Conservation (phyloP, 2,797 vertebrate species). For the Eutrigla gurnardus region DNA sequence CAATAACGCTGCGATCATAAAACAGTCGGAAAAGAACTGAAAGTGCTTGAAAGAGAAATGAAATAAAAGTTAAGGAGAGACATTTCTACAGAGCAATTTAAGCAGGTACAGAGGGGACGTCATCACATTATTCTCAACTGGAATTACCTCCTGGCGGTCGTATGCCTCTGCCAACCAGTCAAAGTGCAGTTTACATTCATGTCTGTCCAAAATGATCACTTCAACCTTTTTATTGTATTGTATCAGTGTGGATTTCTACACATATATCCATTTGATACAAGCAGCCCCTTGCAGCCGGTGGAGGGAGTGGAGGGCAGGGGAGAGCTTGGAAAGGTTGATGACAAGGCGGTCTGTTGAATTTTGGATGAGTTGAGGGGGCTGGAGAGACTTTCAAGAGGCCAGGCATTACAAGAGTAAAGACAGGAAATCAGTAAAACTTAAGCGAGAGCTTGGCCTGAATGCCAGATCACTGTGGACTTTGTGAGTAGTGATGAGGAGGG, state of each 20-base stretch:
- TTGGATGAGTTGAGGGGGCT: slow-evolving; percentile 41
- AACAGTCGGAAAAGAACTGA: slow-evolving; percentile 20
- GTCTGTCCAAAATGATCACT: too few species aligned
- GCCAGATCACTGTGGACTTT: slow-evolving; percentile 28
- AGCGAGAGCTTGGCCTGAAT: slow-evolving; percentile 37
- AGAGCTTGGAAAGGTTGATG: slow-evolving; percentile 47
- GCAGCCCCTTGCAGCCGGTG: slow-evolving; percentile 19
- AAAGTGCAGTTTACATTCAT: too few species aligned
- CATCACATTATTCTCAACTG: slow-evolving; percentile 5
- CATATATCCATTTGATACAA: slow-evolving; percentile 27
- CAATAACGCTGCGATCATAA: slow-evolving; percentile 26
- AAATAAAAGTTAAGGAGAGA: slow-evolving; percentile 33
- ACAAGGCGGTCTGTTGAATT: slow-evolving; percentile 52
- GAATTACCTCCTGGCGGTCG: too few species aligned
- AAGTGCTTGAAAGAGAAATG: slow-evolving; percentile 30
- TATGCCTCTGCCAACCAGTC: too few species aligned
- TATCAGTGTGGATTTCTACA: not conserved
- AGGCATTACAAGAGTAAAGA: slow-evolving; percentile 34
- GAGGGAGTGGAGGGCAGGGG: not conserved
- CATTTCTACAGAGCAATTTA: slow-evolving; percentile 23
- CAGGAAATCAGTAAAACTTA: slow-evolving; percentile 41
- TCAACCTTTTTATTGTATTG: too few species aligned
- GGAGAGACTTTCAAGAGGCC: slow-evolving; percentile 30
- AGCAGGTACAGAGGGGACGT: slow-evolving; percentile 7
- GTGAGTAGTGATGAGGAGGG: slow-evolving; percentile 16